These are phyloP conservation scores for Odontothrips loti DNA, from an alignment of 2,888 invertebrate genomes.

Conservation along the genomic window DNA sequence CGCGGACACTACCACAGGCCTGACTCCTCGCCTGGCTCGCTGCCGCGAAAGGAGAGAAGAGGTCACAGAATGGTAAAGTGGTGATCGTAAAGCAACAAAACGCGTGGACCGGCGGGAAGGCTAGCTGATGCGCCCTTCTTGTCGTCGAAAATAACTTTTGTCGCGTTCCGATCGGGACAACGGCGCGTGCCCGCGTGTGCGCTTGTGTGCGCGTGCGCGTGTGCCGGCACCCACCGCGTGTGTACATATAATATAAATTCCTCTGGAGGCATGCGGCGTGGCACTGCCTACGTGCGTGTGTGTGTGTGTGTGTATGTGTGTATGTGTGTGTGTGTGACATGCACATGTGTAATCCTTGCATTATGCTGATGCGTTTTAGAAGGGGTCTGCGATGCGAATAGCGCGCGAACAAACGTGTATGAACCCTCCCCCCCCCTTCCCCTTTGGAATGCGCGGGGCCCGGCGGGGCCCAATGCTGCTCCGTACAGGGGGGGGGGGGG, in stretches of 20 bases:
- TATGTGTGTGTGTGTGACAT: background rate
- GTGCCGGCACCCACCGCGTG: background rate
- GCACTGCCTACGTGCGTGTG: background rate
- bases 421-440: background rate
- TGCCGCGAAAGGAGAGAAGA: background rate
- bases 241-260: conserved; percentile 17
- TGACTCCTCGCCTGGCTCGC: too few species aligned
- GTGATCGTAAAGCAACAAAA: too few species aligned
- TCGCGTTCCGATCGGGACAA: too few species aligned
- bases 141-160: too few species aligned
- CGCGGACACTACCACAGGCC: too few species aligned
- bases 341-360: background rate
- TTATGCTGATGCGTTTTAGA: conserved; percentile 1
- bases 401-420: background rate
- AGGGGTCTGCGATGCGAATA: background rate
- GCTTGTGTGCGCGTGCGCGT: too few species aligned
- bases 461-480: too few species aligned
- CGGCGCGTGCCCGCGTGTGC: background rate
- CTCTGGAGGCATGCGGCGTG: background rate
- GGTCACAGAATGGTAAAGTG: background rate
- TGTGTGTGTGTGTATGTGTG: background rate
- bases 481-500: too few species aligned
- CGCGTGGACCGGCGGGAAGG: background rate
- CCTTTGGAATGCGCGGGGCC: background rate
- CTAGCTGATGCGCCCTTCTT: too few species aligned